These are phyloP conservation scores for Lepidochitona cinerea DNA, from an alignment of 2,888 invertebrate genomes.

Conservation along the genomic window DNA sequence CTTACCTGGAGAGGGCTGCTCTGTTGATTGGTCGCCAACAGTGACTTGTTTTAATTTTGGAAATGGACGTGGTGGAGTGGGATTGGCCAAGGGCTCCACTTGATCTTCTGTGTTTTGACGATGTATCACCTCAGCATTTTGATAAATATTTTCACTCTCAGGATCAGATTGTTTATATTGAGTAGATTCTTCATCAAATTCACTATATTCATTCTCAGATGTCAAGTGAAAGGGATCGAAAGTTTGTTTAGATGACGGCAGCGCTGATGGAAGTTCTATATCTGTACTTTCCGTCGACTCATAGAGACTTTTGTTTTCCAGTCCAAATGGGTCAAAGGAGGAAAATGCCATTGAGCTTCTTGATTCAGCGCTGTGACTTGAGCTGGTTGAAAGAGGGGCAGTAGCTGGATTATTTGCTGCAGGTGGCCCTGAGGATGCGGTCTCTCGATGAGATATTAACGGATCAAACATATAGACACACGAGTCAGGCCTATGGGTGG, in stretches of 20 bases:
- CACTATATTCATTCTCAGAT: background rate
- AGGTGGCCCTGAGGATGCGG: background rate
- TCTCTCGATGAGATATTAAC: background rate
- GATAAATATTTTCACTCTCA: background rate
- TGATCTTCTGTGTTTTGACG: background rate
- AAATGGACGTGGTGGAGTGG: background rate
- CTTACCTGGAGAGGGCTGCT: too few relatives aligned
- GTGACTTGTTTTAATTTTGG: too few relatives aligned
- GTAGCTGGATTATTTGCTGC: background rate
- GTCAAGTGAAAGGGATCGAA: background rate
- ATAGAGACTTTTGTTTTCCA: background rate
- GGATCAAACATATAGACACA: conserved; percentile 7
- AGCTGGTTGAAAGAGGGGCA: background rate
- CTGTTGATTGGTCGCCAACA: too few relatives aligned
- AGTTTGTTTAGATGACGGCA: background rate
- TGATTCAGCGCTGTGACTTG: background rate
- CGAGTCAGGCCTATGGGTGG: background rate
- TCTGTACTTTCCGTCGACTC: background rate
- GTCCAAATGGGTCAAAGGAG: background rate
- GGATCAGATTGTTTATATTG: background rate
- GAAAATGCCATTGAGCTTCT: background rate
- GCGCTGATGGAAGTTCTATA: background rate
- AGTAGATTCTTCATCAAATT: background rate
- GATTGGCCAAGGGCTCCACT: background rate
- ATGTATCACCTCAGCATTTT: conserved; percentile 1